Conservation (phyloP, 1,140 invertebrate species). For the Cherax destructor region DNA sequence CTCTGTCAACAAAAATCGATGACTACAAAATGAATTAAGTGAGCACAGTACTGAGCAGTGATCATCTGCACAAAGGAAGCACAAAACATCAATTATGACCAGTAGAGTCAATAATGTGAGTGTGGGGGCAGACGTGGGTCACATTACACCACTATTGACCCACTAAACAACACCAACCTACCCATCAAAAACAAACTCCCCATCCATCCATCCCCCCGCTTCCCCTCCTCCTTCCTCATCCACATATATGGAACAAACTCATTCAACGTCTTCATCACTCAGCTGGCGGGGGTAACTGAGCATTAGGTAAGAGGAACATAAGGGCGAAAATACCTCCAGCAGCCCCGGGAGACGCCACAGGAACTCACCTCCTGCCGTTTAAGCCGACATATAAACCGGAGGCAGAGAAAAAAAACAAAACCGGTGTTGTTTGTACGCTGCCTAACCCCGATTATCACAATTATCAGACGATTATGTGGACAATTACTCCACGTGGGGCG, state of each 20-base stretch:
- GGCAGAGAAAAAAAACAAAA: not conserved
- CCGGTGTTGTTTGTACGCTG: not conserved
- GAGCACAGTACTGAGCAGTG: not conserved
- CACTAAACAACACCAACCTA: not conserved
- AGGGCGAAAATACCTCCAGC: not conserved
- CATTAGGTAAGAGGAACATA: not conserved
- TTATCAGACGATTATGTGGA: constrained; percentile 20
- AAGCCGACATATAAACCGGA: not conserved
- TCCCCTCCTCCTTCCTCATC: not conserved
- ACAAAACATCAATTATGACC: too few species aligned
- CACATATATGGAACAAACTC: not conserved
- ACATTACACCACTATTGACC: not conserved
- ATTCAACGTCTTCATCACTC: not conserved
- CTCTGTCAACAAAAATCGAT: too few species aligned
- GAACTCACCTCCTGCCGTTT: not conserved
- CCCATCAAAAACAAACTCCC: not conserved
- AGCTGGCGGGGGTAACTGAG: not conserved
- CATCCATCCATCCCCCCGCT: too few species aligned
- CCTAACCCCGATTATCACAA: constrained; percentile 31
- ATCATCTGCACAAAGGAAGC: not conserved
- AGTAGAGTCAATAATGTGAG: too few species aligned
- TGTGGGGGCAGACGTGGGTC: not conserved
- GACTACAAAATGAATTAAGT: too few species aligned
- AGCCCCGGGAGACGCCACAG: not conserved
- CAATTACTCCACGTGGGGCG: constrained; percentile 13